phyloP scores from a whole-genome alignment of 2,888 invertebrate genomes.

The Schizotus pectinicornis region DNA sequence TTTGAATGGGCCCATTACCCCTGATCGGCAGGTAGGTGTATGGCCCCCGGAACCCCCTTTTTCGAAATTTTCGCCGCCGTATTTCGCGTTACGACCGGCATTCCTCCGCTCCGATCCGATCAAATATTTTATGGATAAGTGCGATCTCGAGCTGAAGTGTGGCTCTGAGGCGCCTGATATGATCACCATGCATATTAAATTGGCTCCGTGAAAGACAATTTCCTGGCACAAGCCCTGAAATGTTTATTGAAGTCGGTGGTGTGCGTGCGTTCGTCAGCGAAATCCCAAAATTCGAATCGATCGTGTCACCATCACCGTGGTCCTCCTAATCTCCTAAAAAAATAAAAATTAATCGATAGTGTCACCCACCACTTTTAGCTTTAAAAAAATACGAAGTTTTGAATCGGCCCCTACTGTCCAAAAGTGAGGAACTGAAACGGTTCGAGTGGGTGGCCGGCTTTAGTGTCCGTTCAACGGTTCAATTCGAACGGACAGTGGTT shows the following conservation, averaged over 20 bases:
- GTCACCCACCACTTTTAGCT: too few species aligned
- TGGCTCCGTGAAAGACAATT: slow-evolving; percentile 28
- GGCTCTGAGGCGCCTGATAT: slow-evolving; percentile 22
- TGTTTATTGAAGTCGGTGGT: slow-evolving; percentile 37
- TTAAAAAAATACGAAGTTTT: too few species aligned
- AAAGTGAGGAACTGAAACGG: too few species aligned
- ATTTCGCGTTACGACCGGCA: slow-evolving; percentile 26
- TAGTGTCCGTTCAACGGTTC: slow-evolving; percentile 22
- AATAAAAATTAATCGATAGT: too few species aligned
- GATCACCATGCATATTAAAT: slow-evolving; percentile 28
- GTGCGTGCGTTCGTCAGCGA: not conserved
- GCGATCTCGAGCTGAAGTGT: slow-evolving; percentile 21
- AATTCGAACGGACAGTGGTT: slow-evolving; percentile 32
- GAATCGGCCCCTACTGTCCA: too few species aligned
- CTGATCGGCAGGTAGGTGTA: slow-evolving; percentile 3
- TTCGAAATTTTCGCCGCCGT: slow-evolving; percentile 20
- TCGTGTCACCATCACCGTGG: too few species aligned
- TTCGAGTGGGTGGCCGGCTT: slow-evolving; percentile 4
- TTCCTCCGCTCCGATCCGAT: slow-evolving; percentile 27
- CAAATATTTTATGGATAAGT: slow-evolving; percentile 30
- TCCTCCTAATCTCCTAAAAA: too few species aligned
- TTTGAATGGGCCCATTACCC: too few species aligned
- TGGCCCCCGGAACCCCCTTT: slow-evolving; percentile 7
- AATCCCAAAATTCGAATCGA: too few species aligned
- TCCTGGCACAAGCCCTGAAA: slow-evolving; percentile 31